phyloP scores from a whole-genome alignment of 2,797 vertebrate species.

The Eurystomus glaucurus region DNA sequence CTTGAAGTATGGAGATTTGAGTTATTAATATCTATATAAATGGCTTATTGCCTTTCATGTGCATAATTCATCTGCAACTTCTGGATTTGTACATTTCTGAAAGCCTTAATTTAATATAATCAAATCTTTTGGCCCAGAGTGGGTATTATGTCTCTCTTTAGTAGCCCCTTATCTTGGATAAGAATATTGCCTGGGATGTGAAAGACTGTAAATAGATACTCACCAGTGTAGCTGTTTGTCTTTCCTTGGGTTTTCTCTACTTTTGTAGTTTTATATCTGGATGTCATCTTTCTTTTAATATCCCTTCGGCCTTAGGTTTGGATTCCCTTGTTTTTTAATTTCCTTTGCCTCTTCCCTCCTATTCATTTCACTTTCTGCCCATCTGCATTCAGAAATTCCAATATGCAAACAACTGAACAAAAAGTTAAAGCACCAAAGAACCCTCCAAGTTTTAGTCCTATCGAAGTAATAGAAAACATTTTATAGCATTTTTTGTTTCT shows the following conservation, averaged over 20 bases:
- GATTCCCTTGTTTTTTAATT: not conserved
- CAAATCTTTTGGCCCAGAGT: not conserved
- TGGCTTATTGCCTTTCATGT: not conserved
- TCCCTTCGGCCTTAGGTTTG: not conserved
- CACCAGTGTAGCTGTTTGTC: not conserved
- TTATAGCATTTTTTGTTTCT: not conserved
- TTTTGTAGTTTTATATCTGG: not conserved
- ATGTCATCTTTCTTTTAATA: not conserved
- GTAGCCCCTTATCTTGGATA: not conserved
- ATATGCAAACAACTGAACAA: not conserved
- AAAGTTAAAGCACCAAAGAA: not conserved
- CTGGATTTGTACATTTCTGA: not conserved
- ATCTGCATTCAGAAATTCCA: not conserved
- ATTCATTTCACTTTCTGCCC: not conserved
- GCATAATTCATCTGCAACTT: not conserved
- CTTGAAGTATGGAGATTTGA: not conserved
- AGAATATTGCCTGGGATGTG: not conserved
- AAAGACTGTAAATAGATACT: not conserved
- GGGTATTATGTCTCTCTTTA: not conserved
- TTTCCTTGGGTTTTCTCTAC: not conserved
- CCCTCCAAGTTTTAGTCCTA: not conserved
- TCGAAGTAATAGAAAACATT: not conserved
- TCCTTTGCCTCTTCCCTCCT: not conserved
- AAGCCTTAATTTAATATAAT: not conserved
- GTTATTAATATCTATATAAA: not conserved